Base-by-base conservation (phyloP, 2,888 invertebrate species). In the Orthonychiurus folsomi region DNA sequence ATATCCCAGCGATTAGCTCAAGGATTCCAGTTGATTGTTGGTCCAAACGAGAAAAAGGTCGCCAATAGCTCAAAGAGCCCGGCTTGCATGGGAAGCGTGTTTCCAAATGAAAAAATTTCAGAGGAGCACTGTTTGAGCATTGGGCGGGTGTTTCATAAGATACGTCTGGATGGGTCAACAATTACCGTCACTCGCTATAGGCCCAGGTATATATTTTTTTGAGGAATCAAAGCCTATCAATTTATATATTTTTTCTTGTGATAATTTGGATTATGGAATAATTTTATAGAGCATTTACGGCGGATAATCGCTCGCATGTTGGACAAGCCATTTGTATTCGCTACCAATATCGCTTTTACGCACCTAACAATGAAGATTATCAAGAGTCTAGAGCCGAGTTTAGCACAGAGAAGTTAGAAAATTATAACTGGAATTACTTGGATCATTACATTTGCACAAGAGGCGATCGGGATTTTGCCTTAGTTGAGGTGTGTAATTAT, bases 391-490 rank as follows among this genome's bases (percentile, higher is more conserved):
- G 90, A 83, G 93, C 93, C 0, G 88, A 92, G 53, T 96, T 96
- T 77, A 88, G 88, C 1, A 93, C 93, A 0, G 94, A 96, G 78
- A 92, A 93, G 75, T 79, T 95, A 60, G 96, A 96, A 78, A 93
- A 89, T 73, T 96, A 90, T 76, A 94, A 93, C 79, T 97, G 96
- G 96, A 96, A 95, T 78, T 93, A 93, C 76, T 84, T 96, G 80
- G 96, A 97, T 79, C 91, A 94, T 77, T 96, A 95, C 76, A 93
- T 96, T 68, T 94, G 94, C 75, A 93, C 93, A 0, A 82, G 93
- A 65, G 95, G 95, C 0, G 93, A 94, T 76, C 89, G 89, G 0
- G 93, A 93, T 76, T 93, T 92, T 79, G 83, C 86, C 28, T 80
- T 94, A 27, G 86, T 86, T 66, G 92, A 93, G 81, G 92, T 92